Base-by-base conservation (phyloP, 1,140 invertebrate genomes). In the Aricia agestis region DNA sequence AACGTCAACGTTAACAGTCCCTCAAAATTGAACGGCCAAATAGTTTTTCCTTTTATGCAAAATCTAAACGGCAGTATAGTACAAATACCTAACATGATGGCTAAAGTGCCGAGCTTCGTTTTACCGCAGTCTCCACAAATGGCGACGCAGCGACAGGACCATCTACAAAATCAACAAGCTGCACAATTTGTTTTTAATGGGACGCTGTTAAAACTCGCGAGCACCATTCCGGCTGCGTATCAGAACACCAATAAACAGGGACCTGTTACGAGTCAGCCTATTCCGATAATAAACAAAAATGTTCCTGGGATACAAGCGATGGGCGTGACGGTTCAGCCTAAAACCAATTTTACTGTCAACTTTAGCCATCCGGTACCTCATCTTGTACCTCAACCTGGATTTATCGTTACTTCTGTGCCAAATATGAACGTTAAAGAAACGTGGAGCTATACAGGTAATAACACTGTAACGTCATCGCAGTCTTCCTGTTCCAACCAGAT, bases 341-440 rank as follows among this genome's bases (percentile, higher is more conserved):
- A 92, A 82, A 82, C 82, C 59, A 92, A 91, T 79, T 92, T 84
- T 70, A 78, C 89, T 31, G 86, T 92, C 25, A 92, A 91, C 71
- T 76, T 90, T 65, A 92, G 89, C 70, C 90, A 92, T 77, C 84
- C 90, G 13, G 78, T 92, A 68, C 59, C 59, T 2, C 59, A 63
- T 11, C 79, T 92, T 66, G 80, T 92, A 69, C 90, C 89, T 10
- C 90, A 91, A 72, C 85, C 92, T 11, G 91, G 92, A 72, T 92
- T 88, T 75, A 92, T 92, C 63, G 87, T 92, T 42, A 91, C 91
- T 68, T 91, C 92, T 59, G 89, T 92, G 82, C 89, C 89, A 86
- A 92, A 89, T 87, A 86, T 91, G 15, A 90, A 91, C 65, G 89
- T 90, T n/a, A 91, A 91, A 66, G 89, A 91, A 74, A 91, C 89